A percentile compares a stretch with the other conserved stretches of the same genome.
Evolutionary conservation across 2,113 vertebrate genomes (phyloP).

Genomic region (Gorilla gorilla): DNA sequence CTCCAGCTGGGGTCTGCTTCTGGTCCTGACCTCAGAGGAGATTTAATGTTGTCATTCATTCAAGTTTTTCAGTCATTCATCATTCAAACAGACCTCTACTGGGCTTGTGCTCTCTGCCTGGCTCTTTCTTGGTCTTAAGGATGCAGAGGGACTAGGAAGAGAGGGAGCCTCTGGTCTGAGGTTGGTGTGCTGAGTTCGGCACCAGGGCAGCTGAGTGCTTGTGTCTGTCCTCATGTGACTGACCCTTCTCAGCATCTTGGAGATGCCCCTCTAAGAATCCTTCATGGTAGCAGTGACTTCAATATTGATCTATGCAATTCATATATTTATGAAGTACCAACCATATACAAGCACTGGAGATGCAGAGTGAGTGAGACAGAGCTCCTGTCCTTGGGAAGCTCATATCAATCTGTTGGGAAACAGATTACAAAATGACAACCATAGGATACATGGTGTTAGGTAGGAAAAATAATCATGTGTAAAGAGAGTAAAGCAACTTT

Average conservation of each 20-base stretch:
- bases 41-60: not conserved
- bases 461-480: fast-evolving
- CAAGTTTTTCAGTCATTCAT: not conserved
- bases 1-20: not conserved
- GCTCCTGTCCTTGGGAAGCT: not conserved
- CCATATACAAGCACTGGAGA: not conserved
- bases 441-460: not conserved
- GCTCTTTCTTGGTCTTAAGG: not conserved
- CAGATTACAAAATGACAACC: not conserved
- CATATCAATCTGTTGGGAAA: not conserved
- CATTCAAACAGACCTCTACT: not conserved
- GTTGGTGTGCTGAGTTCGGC: fast-evolving
- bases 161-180: too few species aligned
- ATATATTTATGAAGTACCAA: too few species aligned
- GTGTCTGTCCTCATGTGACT: not conserved
- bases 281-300: not conserved
- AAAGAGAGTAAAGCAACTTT: fast-evolving
- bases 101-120: fast-evolving
- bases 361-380: fast-evolving
- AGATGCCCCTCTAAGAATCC: not conserved
- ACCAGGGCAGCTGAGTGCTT: not conserved
- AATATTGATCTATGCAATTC: not conserved
- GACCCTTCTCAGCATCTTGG: not conserved
- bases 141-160: not conserved
- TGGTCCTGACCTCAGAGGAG: not conserved